These are phyloP conservation scores for Drosophila nigricruria DNA, from an alignment of 2,888 invertebrate species.

Conservation along the genomic window DNA sequence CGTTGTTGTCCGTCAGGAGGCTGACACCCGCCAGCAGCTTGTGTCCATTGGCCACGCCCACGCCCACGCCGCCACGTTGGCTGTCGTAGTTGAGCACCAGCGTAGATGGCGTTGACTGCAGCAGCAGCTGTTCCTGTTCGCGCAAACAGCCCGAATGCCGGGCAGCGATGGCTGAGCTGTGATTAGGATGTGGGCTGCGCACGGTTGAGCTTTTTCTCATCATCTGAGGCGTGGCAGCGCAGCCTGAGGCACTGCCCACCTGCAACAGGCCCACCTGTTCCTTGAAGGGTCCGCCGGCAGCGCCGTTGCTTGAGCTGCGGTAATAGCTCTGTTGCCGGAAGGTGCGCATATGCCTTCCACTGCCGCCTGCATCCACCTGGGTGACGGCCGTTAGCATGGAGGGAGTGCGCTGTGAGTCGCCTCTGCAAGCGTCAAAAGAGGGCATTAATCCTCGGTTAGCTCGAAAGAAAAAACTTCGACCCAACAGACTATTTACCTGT, in stretches of 20 bases:
- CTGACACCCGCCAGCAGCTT: conserved; percentile 42
- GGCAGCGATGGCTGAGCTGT: conserved; percentile 42
- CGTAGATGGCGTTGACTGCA: conserved; percentile 58
- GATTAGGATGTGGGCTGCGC: conserved; percentile 66
- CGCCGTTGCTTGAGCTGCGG: conserved; percentile 77
- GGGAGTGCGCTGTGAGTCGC: conserved; percentile 84
- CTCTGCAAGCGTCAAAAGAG: conserved; percentile 62
- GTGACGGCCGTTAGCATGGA: conserved; percentile 85
- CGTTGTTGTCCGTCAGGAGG: conserved; percentile 55
- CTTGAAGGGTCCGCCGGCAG: conserved; percentile 58
- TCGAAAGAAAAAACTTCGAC: not conserved
- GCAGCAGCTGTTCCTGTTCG: conserved; percentile 65
- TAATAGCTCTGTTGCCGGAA: conserved; percentile 83
- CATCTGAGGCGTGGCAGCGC: conserved; percentile 59
- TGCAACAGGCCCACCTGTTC: conserved; percentile 81
- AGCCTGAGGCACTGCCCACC: conserved; percentile 48
- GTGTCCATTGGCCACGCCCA: conserved; percentile 68
- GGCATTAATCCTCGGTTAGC: not conserved
- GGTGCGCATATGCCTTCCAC: conserved; percentile 79
- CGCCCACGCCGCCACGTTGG: conserved; percentile 69
- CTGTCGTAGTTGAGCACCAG: conserved; percentile 75
- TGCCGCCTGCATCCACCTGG: conserved; percentile 82
- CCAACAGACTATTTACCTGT: conserved; percentile 71
- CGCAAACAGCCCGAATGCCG: conserved; percentile 63
- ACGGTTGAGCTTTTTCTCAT: conserved; percentile 70